Evolutionary conservation across 2,797 vertebrate genomes (phyloP).

Genomic region (Scolopax rusticola): DNA sequence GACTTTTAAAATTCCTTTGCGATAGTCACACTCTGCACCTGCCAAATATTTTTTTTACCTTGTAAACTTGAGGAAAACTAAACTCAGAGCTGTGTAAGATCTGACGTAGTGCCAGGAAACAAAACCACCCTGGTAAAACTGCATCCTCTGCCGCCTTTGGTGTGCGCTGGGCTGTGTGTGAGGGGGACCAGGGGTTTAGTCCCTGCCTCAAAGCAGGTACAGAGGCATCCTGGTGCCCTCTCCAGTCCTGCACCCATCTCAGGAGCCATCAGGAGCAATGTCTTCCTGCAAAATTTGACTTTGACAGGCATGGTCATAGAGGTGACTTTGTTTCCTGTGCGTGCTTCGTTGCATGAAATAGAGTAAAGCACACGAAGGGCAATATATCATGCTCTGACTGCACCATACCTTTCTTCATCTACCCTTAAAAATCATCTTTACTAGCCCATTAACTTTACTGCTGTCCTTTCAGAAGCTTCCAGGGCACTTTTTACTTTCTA

Average conservation of each 20-base stretch:
- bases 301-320: background rate
- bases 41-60: background rate
- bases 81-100: background rate
- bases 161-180: rapidly evolving
- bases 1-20: background rate
- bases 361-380: background rate
- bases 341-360: background rate
- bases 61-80: background rate
- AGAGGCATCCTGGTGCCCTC: background rate
- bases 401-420: background rate
- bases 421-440: background rate
- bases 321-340: background rate
- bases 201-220: rapidly evolving
- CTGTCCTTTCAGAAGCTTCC: background rate
- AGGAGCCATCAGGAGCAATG: rapidly evolving
- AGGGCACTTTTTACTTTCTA: background rate
- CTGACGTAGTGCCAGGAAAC: background rate
- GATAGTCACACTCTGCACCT: background rate
- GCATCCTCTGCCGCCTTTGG: rapidly evolving
- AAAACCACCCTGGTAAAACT: too few species aligned
- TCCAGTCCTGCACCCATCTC: background rate
- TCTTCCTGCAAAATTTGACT: background rate
- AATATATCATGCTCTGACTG: too few species aligned
- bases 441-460: background rate
- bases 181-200: background rate